Percentiles rank a stretch among this genome's conserved stretches.
These are phyloP conservation scores for Elgaria multicarinata DNA, from an alignment of 2,113 vertebrate genomes.

Conservation along the genomic window DNA sequence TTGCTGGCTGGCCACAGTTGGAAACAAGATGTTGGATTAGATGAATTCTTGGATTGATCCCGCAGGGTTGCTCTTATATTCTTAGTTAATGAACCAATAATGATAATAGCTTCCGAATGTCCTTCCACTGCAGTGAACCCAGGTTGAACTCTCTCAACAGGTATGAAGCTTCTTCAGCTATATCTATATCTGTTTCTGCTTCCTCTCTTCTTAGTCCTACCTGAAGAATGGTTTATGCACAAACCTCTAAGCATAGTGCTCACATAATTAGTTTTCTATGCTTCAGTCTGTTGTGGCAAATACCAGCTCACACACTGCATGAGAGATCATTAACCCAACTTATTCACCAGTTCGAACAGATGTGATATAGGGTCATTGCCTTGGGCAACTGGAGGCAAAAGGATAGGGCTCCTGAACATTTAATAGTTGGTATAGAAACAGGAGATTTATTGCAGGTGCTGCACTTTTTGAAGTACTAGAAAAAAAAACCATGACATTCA, in stretches of 20 bases:
- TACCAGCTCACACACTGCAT: background rate
- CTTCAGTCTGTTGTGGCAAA: background rate
- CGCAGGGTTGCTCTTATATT: background rate
- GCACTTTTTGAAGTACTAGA: background rate
- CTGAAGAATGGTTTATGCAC: slow-evolving; percentile 7
- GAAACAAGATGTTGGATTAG: background rate
- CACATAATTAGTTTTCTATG: slow-evolving; percentile 23
- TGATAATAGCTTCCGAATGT: background rate
- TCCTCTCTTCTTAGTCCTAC: background rate
- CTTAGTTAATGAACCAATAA: background rate
- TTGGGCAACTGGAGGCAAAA: background rate
- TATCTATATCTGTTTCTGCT: background rate
- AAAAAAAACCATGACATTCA: background rate
- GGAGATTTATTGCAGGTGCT: background rate
- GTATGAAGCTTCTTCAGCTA: background rate
- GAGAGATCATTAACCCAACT: slow-evolving; percentile 17
- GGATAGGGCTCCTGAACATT: background rate
- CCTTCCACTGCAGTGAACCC: background rate
- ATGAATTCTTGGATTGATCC: background rate
- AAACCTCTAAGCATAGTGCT: slow-evolving; percentile 1
- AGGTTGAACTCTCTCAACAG: background rate
- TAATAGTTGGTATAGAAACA: background rate
- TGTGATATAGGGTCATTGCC: slow-evolving; percentile 13
- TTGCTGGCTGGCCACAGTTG: background rate
- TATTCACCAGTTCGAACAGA: slow-evolving; percentile 4